These are phyloP conservation scores for Oenanthe melanoleuca DNA, from an alignment of 2,113 vertebrate species.

Conservation along the genomic window DNA sequence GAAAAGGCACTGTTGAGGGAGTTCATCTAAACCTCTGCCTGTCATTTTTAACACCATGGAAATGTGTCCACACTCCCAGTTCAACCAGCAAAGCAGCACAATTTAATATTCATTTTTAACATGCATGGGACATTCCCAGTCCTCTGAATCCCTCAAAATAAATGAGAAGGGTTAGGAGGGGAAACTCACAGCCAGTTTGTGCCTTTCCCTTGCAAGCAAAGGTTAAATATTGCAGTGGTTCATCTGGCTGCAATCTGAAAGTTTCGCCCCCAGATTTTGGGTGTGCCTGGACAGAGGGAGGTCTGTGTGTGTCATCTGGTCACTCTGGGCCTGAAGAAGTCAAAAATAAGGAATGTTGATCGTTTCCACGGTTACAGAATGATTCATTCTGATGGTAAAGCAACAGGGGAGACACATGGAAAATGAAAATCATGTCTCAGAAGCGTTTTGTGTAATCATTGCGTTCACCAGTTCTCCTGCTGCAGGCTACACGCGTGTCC, in stretches of 20 bases:
- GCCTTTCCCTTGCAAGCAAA: background rate
- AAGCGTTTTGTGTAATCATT: background rate
- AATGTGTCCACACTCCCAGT: accelerated
- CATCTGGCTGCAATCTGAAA: background rate
- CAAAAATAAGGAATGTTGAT: constrained; percentile 16
- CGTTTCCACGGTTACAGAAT: background rate
- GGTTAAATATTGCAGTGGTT: background rate
- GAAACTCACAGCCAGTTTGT: background rate
- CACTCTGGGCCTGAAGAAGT: background rate
- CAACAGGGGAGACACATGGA: background rate
- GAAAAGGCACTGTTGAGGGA: accelerated
- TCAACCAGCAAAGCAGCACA: background rate
- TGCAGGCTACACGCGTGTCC: accelerated
- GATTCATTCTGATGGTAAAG: constrained; percentile 25
- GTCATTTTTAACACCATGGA: accelerated
- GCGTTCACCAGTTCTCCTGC: background rate
- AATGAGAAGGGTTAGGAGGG: background rate
- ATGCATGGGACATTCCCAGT: background rate
- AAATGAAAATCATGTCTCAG: constrained; percentile 17
- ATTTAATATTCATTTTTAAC: accelerated
- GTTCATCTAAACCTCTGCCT: background rate
- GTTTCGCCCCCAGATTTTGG: background rate
- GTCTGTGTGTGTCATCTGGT: background rate
- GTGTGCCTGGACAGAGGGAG: background rate
- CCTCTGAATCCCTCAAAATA: background rate